Conservation (phyloP, 2,113 vertebrate genomes). For the Synchiropus splendidus region DNA sequence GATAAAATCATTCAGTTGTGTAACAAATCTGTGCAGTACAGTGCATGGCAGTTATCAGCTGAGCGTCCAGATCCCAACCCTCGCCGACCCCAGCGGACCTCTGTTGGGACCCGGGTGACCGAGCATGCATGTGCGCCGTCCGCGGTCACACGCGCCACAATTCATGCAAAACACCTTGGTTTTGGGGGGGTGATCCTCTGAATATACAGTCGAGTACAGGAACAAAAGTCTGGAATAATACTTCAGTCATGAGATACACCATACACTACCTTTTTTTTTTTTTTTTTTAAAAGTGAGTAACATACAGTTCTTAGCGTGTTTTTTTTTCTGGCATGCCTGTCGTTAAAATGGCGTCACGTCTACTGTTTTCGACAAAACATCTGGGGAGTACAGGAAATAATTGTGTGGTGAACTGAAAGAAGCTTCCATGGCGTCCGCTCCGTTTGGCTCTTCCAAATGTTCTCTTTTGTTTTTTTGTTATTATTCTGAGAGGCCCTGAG, state of each 20-base stretch:
- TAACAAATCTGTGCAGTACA: slow-evolving; percentile 82
- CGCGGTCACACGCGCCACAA: slow-evolving; percentile 53
- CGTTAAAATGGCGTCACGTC: slow-evolving; percentile 66
- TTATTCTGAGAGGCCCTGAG: slow-evolving; percentile 75
- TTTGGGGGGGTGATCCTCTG: slow-evolving; percentile 64
- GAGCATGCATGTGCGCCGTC: slow-evolving; percentile 87
- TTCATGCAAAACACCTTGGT: slow-evolving; percentile 73
- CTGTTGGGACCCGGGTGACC: slow-evolving; percentile 80
- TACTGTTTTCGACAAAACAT: slow-evolving; percentile 68
- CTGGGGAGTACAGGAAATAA: slow-evolving; percentile 69
- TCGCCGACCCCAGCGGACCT: slow-evolving; percentile 81
- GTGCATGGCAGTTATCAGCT: slow-evolving; percentile 99
- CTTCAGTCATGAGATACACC: slow-evolving; percentile 54
- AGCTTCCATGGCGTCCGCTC: slow-evolving; percentile 64
- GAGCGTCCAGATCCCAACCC: slow-evolving; percentile 81
- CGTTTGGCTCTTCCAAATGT: slow-evolving; percentile 47
- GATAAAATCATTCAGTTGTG: slow-evolving; percentile 74
- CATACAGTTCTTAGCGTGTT: too few species aligned
- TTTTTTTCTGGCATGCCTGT: slow-evolving; percentile 70
- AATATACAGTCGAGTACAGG: slow-evolving; percentile 61
- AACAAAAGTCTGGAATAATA: slow-evolving; percentile 66
- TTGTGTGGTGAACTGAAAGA: slow-evolving; percentile 59
- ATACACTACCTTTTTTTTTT: slow-evolving; percentile 64
- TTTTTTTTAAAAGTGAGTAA: too few species aligned
- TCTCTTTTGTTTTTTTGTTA: slow-evolving; percentile 64